Evolutionary conservation across 2,888 invertebrate genomes (phyloP), one percentile per base, ranked within the genome.

Genomic region (Chorisops tibialis): DNA sequence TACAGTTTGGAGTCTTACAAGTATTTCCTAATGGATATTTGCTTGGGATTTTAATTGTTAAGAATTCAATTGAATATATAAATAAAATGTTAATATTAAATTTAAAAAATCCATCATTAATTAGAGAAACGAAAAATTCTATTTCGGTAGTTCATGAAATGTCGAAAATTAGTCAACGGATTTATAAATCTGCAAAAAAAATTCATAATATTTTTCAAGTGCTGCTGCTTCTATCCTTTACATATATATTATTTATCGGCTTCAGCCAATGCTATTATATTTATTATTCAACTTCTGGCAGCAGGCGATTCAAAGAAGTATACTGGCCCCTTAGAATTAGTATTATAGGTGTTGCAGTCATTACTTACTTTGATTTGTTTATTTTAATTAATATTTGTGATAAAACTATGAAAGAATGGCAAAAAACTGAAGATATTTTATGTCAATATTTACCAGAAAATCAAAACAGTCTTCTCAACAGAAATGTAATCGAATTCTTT

Each of bases 201-300:
- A n/a, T 54, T 22, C 39, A 54, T 39, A 2, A 54, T 14, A 22
- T 54, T 3, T 16, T 54, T 21, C 52, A 54, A 24, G 12, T 54
- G 1, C 52, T 18, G 39, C 11, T 54, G 11, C 39, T 54, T 6
- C 52, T 54, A 1, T 39, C 52, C 1, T 1, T n/a, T 21, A n/a
- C 14, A 4, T 54, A n/a, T 12, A 22, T 35, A 21, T 19, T 54
- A 5, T 21, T 54, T 5, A 41, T 22, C 18, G 14, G 16, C 18
- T 56, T 43, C 18, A 24, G 14, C 4, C 43, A 30, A 35, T 43
- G 56, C 45, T 56, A 56, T 18, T 56, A n/a, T 16, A 5, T 43
- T 2, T 56, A 56, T 19, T 56, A 56, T 30, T 3, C 45, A n/a
- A 12, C 11, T 14, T 24, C 35, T 18, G 43, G 43, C 16, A 18